Percentiles rank a stretch among this genome's conserved stretches.
Conservation (phyloP, 2,797 vertebrate species). For the Poeciliopsis infans region DNA sequence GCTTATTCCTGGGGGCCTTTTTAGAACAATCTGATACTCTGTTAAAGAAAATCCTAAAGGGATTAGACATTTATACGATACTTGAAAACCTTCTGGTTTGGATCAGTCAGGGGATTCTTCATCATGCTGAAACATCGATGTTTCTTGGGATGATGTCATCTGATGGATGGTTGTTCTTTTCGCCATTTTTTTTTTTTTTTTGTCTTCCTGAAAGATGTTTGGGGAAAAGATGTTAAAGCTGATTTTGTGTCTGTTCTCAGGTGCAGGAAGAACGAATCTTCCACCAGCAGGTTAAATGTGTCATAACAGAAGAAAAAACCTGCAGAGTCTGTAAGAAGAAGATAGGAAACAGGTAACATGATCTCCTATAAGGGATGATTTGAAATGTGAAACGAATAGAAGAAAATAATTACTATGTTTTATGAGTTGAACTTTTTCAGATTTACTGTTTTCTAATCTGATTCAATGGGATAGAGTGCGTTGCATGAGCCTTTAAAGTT, state of each 20-base stretch:
- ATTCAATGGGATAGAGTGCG: no score
- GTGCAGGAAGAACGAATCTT: constrained; percentile 97
- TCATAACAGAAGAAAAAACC: constrained; percentile 98
- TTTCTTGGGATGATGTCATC: background rate
- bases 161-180: background rate
- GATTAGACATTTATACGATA: background rate
- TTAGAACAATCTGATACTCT: background rate
- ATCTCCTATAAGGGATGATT: background rate
- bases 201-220: background rate
- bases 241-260: constrained; percentile 65
- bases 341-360: constrained; percentile 94
- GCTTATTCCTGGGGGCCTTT: background rate
- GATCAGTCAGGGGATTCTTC: background rate
- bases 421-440: background rate
- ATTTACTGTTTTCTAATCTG: background rate
- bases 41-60: background rate
- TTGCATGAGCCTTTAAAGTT: background rate
- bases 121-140: background rate
- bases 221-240: background rate
- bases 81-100: background rate
- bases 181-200: background rate
- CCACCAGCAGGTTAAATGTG: constrained; percentile 96
- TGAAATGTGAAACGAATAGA: background rate
- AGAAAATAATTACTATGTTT: background rate
- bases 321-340: constrained; percentile 99